These are phyloP conservation scores for Myotis davidii DNA, from an alignment of 2,113 vertebrate species.

Conservation along the genomic window DNA sequence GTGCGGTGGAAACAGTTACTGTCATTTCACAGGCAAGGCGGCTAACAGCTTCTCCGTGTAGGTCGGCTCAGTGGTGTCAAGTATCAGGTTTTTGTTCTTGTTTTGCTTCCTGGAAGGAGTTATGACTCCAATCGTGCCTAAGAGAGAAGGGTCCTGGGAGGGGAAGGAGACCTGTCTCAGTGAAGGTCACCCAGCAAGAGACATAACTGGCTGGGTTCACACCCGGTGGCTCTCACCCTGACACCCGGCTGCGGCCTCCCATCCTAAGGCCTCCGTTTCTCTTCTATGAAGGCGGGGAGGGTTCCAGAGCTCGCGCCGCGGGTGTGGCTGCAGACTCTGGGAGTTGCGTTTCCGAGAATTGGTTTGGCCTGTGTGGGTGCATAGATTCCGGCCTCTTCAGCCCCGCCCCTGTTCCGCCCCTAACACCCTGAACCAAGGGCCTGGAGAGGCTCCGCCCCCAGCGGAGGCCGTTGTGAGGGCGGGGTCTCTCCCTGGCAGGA, in stretches of 20 bases:
- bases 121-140: not conserved
- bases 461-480: fast-evolving
- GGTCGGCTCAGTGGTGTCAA: not conserved
- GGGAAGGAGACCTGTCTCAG: not conserved
- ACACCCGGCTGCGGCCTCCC: not conserved
- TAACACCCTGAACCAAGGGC: not conserved
- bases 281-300: fast-evolving
- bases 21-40: not conserved
- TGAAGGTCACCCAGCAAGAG: not conserved
- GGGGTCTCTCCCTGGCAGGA: not conserved
- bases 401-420: not conserved
- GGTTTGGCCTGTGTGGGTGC: not conserved
- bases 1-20: no score
- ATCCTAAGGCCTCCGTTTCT: not conserved
- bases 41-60: not conserved
- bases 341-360: not conserved
- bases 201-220: not conserved
- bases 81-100: not conserved
- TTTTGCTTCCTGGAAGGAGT: conserved; percentile 26
- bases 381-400: not conserved
- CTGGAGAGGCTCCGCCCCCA: not conserved
- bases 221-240: not conserved
- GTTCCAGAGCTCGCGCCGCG: not conserved
- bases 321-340: not conserved
- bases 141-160: not conserved